A percentile compares a stretch with the other conserved stretches of the same genome.
phyloP scores from a whole-genome alignment of 2,797 vertebrate species.

The Microhierax caerulescens region DNA sequence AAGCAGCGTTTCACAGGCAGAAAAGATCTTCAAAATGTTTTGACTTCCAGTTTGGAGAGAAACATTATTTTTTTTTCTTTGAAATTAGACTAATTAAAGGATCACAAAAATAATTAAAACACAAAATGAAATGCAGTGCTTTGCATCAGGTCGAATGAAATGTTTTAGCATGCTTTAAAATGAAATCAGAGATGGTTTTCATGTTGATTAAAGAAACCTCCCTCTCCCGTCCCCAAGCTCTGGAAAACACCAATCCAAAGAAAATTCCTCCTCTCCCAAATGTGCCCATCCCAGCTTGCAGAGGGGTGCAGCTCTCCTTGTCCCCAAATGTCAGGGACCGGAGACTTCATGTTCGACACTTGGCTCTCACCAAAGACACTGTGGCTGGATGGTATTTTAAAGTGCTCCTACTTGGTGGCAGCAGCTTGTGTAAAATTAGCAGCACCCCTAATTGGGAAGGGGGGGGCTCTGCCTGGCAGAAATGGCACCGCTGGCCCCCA shows the following conservation, averaged over 20 bases:
- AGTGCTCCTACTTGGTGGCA: neutral
- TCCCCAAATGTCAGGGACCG: neutral
- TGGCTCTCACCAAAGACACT: neutral
- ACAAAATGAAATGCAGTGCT: neutral
- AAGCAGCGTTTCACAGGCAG: neutral
- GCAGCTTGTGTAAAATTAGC: constrained; percentile 32
- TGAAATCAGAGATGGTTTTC: constrained; percentile 30
- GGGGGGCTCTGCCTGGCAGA: constrained; percentile 1
- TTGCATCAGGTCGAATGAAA: constrained; percentile 23
- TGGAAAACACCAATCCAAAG: neutral
- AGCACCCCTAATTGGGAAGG: neutral
- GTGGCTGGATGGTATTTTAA: neutral
- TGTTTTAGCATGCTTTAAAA: neutral
- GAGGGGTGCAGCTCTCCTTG: neutral
- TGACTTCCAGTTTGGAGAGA: constrained; percentile 4
- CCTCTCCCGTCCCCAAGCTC: neutral
- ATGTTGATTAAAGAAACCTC: neutral
- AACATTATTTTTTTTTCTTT: constrained; percentile 13
- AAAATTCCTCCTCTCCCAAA: neutral
- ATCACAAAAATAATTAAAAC: constrained; percentile 62
- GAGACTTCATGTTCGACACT: neutral
- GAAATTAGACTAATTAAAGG: constrained; percentile 48
- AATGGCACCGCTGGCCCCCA: neutral
- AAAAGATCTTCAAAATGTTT: constrained; percentile 30
- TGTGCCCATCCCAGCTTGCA: neutral